These are phyloP conservation scores for Sesamia nonagrioides DNA, from an alignment of 1,140 invertebrate species.

Conservation along the genomic window DNA sequence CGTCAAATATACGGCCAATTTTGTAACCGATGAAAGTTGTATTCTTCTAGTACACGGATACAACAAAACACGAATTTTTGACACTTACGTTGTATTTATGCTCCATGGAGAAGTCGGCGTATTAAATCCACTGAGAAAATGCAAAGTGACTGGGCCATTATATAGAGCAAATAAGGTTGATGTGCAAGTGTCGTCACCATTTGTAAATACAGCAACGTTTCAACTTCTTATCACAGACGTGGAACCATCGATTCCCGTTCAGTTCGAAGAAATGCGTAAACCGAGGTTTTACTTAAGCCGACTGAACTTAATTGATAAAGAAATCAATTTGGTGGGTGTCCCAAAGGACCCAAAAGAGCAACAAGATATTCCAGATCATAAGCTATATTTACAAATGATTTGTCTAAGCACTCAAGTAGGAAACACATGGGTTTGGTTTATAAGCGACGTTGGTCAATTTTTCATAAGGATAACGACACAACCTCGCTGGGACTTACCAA, in stretches of 20 bases:
- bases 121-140: constrained; percentile 72
- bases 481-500: constrained; percentile 75
- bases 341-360: constrained; percentile 75
- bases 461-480: constrained; percentile 78
- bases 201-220: constrained; percentile 60
- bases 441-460: constrained; percentile 76
- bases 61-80: constrained; percentile 82
- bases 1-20: constrained; percentile 78
- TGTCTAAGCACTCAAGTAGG: constrained; percentile 74
- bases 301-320: constrained; percentile 76
- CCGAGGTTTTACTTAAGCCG: constrained; percentile 70
- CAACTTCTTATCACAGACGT: constrained; percentile 70
- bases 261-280: constrained; percentile 61
- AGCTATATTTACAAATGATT: constrained; percentile 75
- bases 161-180: constrained; percentile 79
- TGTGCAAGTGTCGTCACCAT: constrained; percentile 74
- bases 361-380: constrained; percentile 73
- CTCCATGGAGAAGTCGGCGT: constrained; percentile 67
- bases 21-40: constrained; percentile 69
- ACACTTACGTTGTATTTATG: constrained; percentile 78
- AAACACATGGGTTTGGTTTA: constrained; percentile 81
- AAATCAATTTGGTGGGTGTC: constrained; percentile 69
- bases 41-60: constrained; percentile 79
- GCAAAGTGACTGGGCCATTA: constrained; percentile 76
- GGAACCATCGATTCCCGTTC: constrained; percentile 74